Base-by-base conservation (phyloP, 2,888 invertebrate genomes). In the Eubasilissa splendida region DNA sequence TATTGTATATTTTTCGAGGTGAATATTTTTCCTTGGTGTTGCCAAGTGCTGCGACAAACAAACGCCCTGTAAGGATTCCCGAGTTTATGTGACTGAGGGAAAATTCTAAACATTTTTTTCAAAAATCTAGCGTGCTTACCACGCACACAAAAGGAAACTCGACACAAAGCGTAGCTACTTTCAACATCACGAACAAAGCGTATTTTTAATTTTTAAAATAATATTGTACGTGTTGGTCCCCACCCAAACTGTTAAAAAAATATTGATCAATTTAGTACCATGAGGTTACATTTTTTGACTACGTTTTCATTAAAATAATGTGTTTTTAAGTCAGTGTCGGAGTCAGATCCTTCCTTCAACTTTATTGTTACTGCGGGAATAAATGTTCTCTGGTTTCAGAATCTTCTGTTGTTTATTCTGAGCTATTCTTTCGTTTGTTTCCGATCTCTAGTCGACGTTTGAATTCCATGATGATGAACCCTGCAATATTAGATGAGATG, bases 141-240 rank as follows among this genome's bases (percentile, higher is more conserved):
- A 63, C 12, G 11, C 22, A 63, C 50, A 68, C 50, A 68, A 68
- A 68, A 14, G 52, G 68, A 68, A 68, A 50, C 68, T 50, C 14
- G 7, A 9, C 52, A 68, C 50, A 68, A 68, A 68, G 52, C 66
- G 50, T 9, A 3, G 65, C 4, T 50, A 58, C 58, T 58, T 58
- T 58, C n/a, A 4, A 9, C n/a, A 58, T 8, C 22, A 11, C 58
- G 58, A 11, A n/a, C n/a, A n/a, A n/a, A 8, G 11, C n/a, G n/a
- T 58, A n/a, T 58, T n/a, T n/a, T 58, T n/a, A 58, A n/a, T n/a
- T 58, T 58, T 58, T 58, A 2, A 3, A 42, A 42, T 42, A 42
- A 42, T 42, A 42, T 42, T 42, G 7, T 7, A 7, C 42, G 7
- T 42, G 42, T 42, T 0, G 42, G 42, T 7, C 4, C 42, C 3